phyloP scores from a whole-genome alignment of 2,113 vertebrate species.

The Rana temporaria region DNA sequence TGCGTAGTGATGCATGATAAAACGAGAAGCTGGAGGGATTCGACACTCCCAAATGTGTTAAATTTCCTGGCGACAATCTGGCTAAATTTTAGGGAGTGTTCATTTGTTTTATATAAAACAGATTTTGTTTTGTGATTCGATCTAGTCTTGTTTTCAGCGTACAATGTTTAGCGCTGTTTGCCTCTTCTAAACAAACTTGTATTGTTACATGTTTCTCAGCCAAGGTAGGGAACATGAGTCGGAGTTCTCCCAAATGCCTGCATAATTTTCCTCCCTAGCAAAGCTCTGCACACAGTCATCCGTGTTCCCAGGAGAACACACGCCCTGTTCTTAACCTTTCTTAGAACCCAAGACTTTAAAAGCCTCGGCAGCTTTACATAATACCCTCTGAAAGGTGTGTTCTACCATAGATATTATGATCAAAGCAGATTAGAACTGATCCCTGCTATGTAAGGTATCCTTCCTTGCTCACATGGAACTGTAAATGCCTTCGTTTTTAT shows the following conservation, averaged over 20 bases:
- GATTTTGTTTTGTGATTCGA: background rate
- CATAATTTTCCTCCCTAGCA: constrained; percentile 10
- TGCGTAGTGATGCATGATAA: background rate
- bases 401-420: constrained; percentile 37
- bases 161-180: background rate
- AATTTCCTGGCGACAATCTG: background rate
- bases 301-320: constrained; percentile 22
- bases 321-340: constrained; percentile 50
- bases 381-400: constrained; percentile 47
- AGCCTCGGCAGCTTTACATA: constrained; percentile 34
- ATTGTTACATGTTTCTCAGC: constrained; percentile 21
- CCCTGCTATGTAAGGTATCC: constrained; percentile 46
- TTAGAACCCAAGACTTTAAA: constrained; percentile 37
- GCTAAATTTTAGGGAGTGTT: background rate
- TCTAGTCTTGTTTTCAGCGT: background rate
- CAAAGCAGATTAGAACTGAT: constrained; percentile 46
- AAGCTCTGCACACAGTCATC: constrained; percentile 1
- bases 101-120: constrained; percentile 22
- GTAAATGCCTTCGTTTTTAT: background rate
- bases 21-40: background rate
- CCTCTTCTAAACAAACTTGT: constrained; percentile 30
- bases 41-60: background rate
- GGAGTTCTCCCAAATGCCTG: constrained; percentile 37
- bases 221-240: constrained; percentile 7
- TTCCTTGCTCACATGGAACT: constrained; percentile 26